Conservation (phyloP, 2,888 invertebrate species). For the Acanthosoma haemorrhoidale region DNA sequence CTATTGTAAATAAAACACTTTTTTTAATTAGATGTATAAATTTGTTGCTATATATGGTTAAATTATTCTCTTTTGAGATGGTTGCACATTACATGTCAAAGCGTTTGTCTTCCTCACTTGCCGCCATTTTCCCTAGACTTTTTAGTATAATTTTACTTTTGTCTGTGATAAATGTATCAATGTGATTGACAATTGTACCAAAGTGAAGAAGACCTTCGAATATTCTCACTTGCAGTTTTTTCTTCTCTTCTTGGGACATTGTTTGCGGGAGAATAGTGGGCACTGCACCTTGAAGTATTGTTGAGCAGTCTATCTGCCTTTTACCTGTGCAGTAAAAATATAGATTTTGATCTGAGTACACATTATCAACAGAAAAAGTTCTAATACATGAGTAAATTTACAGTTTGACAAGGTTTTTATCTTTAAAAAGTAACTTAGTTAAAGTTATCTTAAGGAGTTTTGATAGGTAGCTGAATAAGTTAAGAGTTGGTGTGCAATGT, state of each 20-base stretch:
- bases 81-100: slow-evolving; percentile 13
- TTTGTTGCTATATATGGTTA: background rate
- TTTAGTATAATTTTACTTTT: slow-evolving; percentile 32
- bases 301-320: slow-evolving; percentile 6
- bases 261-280: background rate
- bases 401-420: no score
- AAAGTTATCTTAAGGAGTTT: no score
- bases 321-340: background rate
- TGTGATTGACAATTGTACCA: slow-evolving; percentile 33
- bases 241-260: background rate
- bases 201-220: slow-evolving; percentile 25
- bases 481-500: no score
- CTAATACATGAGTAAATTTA: no score
- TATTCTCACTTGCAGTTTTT: background rate
- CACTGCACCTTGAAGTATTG: background rate
- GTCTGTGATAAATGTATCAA: slow-evolving; percentile 34
- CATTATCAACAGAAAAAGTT: no score
- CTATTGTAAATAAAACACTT: no score
- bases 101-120: slow-evolving; percentile 32
- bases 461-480: no score
- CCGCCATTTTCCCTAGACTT: slow-evolving; percentile 32
- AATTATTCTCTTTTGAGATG: background rate
- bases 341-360: no score
- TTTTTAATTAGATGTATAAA: no score
- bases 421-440: no score